Evolutionary conservation across 1,140 invertebrate genomes (phyloP).

Genomic region (Platyura marginata): DNA sequence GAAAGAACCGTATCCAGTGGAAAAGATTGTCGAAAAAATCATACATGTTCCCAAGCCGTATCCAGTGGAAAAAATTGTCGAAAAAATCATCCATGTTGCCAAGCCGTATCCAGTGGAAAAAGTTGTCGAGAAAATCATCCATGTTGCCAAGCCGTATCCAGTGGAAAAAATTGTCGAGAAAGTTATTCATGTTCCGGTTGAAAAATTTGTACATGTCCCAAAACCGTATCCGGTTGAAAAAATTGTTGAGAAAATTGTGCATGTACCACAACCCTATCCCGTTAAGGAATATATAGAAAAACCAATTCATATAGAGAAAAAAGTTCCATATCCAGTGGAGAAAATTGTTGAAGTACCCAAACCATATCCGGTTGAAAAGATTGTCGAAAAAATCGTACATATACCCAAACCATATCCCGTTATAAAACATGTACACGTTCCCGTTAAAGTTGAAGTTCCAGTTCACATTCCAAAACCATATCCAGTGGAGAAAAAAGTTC

Average conservation of each 20-base stretch:
- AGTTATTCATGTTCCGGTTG: conserved; percentile 33
- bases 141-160: conserved; percentile 14
- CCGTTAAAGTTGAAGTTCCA: conserved; percentile 32
- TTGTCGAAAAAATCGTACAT: conserved; percentile 29
- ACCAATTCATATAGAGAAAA: conserved; percentile 40
- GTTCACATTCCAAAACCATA: conserved; percentile 26
- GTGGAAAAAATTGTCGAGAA: conserved; percentile 26
- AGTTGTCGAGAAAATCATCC: conserved; percentile 34
- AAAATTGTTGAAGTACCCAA: conserved; percentile 39
- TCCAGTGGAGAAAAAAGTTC: conserved; percentile 25
- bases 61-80: conserved; percentile 23
- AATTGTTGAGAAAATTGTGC: conserved; percentile 26
- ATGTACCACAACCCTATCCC: conserved; percentile 24
- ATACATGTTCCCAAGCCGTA: conserved; percentile 26
- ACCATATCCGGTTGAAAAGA: conserved; percentile 41
- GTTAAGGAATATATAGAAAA: conserved; percentile 28
- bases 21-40: conserved; percentile 18
- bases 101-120: conserved; percentile 40
- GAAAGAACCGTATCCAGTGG: conserved; percentile 25
- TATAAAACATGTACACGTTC: conserved; percentile 28
- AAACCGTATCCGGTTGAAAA: conserved; percentile 41
- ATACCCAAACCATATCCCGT: conserved; percentile 28
- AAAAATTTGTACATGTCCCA: conserved; percentile 31
- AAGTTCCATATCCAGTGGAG: conserved; percentile 39
- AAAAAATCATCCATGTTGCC: conserved; percentile 32